phyloP scores from a whole-genome alignment of 2,797 vertebrate species.

The Astyanax mexicanus region DNA sequence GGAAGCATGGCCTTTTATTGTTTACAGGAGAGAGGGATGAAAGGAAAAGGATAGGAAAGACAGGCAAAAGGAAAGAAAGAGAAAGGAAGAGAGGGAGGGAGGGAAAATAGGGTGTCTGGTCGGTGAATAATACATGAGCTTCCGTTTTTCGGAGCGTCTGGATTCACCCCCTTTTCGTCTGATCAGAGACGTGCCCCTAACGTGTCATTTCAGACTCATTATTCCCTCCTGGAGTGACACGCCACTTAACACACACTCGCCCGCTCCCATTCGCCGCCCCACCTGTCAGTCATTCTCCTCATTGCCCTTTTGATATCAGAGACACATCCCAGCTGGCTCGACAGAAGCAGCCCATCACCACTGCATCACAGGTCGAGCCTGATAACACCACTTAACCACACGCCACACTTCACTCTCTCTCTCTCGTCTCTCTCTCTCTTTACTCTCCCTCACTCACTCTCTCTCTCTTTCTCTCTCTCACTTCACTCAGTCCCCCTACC shows the following conservation, averaged over 20 bases:
- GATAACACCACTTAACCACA: constrained; percentile 56
- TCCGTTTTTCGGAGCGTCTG: constrained; percentile 22
- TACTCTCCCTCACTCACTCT: not conserved
- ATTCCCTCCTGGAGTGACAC: constrained; percentile 54
- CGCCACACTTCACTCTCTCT: not conserved
- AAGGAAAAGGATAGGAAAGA: constrained; percentile 9
- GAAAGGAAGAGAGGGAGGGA: not conserved
- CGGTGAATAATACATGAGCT: constrained; percentile 54
- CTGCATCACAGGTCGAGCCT: constrained; percentile 46
- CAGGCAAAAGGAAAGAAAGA: not conserved
- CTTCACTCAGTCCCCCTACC: constrained; percentile 11
- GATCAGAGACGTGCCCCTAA: constrained; percentile 43
- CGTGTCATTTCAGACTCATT: constrained; percentile 54
- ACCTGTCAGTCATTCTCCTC: constrained; percentile 53
- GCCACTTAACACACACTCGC: constrained; percentile 53
- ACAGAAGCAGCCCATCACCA: constrained; percentile 46
- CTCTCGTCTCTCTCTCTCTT: not conserved
- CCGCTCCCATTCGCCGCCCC: constrained; percentile 45
- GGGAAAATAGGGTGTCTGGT: constrained; percentile 19
- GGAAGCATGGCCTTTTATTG: constrained; percentile 13
- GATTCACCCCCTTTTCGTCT: constrained; percentile 23
- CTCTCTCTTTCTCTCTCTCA: not conserved
- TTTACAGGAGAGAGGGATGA: constrained; percentile 18
- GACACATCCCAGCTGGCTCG: constrained; percentile 51
- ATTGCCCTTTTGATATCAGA: constrained; percentile 60